Base-by-base conservation (phyloP, 2,113 vertebrate genomes). In the Capreolus pygargus region DNA sequence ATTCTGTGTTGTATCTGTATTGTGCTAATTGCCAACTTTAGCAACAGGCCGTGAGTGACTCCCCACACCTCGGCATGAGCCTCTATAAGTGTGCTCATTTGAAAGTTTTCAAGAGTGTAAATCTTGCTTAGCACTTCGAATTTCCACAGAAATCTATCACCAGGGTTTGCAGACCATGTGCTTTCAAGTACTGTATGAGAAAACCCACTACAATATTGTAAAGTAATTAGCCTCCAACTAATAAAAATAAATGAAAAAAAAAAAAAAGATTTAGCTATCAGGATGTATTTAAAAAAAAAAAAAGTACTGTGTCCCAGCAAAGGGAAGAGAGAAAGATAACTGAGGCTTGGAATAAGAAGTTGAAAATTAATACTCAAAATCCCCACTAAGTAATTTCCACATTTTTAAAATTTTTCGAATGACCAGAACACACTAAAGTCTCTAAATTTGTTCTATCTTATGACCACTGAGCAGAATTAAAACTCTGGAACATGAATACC, bases 341-440 rank as follows among this genome's bases (percentile, higher is more conserved):
- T 21, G 36, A 96, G 39, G n/a, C 4, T 0, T 85, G 91, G 76
- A 84, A 43, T 95, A 58, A 52, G n/a, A n/a, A 93, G 91, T 58
- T 89, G 86, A 54, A 98, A 92, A 94, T 13, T 45, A 67, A 86
- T 89, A 85, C 25, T 95, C 76, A 70, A 91, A 94, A 95, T 96
- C 85, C 33, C 39, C 61, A 47, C 81, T 70, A 61, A 90, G 27
- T 86, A 21, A 91, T 86, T 55, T 81, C 25, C 28, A 54, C 13
- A 33, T 85, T 52, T 85, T 96, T 88, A 4, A 60, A 50, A 82
- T 4, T 30, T 97, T 93, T 92, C 78, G 74, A 28, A 76, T 45
- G 61, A 47, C 58, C n/a, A 33, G 52, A 23, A 81, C 84, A 67
- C 33, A 87, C 3, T 45, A 28, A 95, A 84, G 45, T 95, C 74